Percentiles rank a stretch among this genome's conserved stretches.
Conservation (phyloP, 2,113 vertebrate genomes). For the rabbit (Oryctolagus cuniculus) region mOryCun1.1 NC_091445.1:44228501-44229000, state of each 20-base stretch:
- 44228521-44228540: background rate
- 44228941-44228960: conserved; percentile 26
- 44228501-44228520: background rate
- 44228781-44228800: background rate
- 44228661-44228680: background rate
- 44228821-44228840: background rate
- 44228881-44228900: background rate
- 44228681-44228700: background rate
- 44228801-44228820: background rate
- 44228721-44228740: background rate
- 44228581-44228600: background rate
- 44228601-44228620: background rate
- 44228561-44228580: background rate
- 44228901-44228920: conserved; percentile 28
- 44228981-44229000: conserved; percentile 38
- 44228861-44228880: conserved; percentile 15
- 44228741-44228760: background rate
- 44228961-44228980: conserved; percentile 46
- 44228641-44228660: background rate
- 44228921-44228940: background rate
- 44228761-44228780: background rate
- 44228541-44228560: background rate
- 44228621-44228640: background rate
- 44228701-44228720: background rate
- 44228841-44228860: conserved; percentile 12